Evolutionary conservation across 2,797 vertebrate genomes (phyloP).

Genomic region (Cheirogaleus major): DNA sequence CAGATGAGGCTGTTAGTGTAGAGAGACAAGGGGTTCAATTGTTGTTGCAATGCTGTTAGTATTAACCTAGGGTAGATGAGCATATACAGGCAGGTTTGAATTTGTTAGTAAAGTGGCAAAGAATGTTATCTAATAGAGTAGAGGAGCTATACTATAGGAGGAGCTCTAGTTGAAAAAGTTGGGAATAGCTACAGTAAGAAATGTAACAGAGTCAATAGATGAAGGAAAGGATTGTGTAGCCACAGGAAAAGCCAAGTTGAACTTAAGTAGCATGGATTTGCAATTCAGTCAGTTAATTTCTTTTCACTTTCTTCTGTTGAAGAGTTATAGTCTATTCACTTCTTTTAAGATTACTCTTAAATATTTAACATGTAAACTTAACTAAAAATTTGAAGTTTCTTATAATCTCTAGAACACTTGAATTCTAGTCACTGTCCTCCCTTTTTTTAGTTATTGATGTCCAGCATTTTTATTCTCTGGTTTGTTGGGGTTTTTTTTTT

Average conservation of each 20-base stretch:
- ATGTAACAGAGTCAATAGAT: neutral
- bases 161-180: neutral
- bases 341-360: neutral
- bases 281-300: neutral
- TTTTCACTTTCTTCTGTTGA: neutral
- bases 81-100: neutral
- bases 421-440: neutral
- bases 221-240: neutral
- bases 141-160: neutral
- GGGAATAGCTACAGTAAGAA: neutral
- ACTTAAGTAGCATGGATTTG: conserved; percentile 5
- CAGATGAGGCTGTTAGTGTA: neutral
- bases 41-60: neutral
- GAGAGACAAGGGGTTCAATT: neutral
- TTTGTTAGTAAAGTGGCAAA: neutral
- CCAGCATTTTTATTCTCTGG: neutral
- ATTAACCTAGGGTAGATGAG: neutral
- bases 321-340: neutral
- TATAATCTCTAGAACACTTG: neutral
- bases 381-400: neutral
- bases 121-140: neutral
- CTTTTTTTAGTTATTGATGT: neutral
- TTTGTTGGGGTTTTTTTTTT: neutral
- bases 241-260: neutral
- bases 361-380: neutral